A percentile compares a stretch with the other conserved stretches of the same genome.
phyloP scores from a whole-genome alignment of 2,888 invertebrate genomes.

The Tenthredo mesomela region DNA sequence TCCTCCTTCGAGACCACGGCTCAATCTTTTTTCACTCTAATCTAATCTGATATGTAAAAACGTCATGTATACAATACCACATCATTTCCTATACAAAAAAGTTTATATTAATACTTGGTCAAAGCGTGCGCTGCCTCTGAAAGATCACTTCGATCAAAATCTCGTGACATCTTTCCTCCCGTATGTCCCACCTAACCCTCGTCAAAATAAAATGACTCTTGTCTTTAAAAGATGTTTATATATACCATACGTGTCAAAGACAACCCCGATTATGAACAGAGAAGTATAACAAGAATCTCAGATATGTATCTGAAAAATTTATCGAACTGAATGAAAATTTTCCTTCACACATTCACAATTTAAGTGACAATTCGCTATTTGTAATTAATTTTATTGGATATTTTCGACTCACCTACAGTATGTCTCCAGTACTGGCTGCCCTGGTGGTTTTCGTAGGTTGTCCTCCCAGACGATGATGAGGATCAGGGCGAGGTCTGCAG shows the following conservation, averaged over 20 bases:
- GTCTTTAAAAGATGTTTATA: neutral
- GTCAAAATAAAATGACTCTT: constrained; percentile 33
- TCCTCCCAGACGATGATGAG: constrained; percentile 78
- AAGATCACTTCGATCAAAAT: constrained; percentile 30
- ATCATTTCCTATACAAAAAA: neutral
- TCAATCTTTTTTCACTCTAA: neutral
- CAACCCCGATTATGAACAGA: neutral
- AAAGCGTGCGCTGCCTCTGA: neutral
- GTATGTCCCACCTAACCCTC: neutral
- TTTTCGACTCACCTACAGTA: constrained; percentile 80
- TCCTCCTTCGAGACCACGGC: neutral
- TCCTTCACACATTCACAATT: neutral
- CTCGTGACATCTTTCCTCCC: neutral
- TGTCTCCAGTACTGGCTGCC: constrained; percentile 84
- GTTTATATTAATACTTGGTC: constrained; percentile 8
- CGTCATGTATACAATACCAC: neutral
- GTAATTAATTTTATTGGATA: neutral
- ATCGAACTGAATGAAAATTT: neutral
- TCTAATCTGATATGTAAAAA: neutral
- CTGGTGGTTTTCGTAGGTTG: constrained; percentile 85
- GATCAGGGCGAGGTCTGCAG: constrained; percentile 80
- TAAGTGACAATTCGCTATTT: neutral
- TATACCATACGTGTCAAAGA: neutral
- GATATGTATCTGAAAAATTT: neutral
- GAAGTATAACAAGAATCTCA: neutral